Evolutionary conservation across 92 coral and sea anemone genomes (phyloP), one percentile per base, ranked within the genome.

Genomic region (Palythoa heliodiscus): DNA sequence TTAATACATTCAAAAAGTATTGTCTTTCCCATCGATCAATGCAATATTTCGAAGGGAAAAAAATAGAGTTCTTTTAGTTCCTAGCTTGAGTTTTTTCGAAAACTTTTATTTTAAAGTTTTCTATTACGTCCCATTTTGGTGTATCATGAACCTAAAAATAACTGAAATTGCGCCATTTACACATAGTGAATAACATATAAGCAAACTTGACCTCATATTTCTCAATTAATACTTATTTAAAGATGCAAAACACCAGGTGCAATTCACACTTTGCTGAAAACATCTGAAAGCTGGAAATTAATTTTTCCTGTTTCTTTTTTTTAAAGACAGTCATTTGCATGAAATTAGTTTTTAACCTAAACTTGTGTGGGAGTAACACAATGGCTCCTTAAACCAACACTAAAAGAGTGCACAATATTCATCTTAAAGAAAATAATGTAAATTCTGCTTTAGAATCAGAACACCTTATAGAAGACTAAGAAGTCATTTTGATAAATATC

Each of bases 171-270:
- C 79, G 61, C 79, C 16, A 5, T 38, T 22, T 53, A 37, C 67
- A 13, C 5, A 43, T 11, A 43, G 53, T 54, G 16, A 76, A 80
- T 64, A 66, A 66, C 43, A 60, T 12, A 63, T 79, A 29, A 39
- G 52, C 57, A 37, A 17, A 79, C 52, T 78, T 80, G 58, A 80
- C 43, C 73, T 23, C 39, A 67, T 43, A 66, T 79, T 47, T 64
- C 84, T 23, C 74, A 43, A 67, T 80, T 66, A 64, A 40, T 3
- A 48, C 47, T 80, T 47, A 48, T 61, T 78, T 61, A 22, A 66
- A 63, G 70, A 24, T 47, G 52, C 43, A 68, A 19, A 80, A 80
- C 47, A 14, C 35, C 74, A 80, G 60, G 84, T 40, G 69, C 64
- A 9, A 77, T 6, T 16, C 25, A 3, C n/a, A 11, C 23, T 35